phyloP scores from a whole-genome alignment of 1,140 invertebrate species.

The Listronotus bonariensis region DNA sequence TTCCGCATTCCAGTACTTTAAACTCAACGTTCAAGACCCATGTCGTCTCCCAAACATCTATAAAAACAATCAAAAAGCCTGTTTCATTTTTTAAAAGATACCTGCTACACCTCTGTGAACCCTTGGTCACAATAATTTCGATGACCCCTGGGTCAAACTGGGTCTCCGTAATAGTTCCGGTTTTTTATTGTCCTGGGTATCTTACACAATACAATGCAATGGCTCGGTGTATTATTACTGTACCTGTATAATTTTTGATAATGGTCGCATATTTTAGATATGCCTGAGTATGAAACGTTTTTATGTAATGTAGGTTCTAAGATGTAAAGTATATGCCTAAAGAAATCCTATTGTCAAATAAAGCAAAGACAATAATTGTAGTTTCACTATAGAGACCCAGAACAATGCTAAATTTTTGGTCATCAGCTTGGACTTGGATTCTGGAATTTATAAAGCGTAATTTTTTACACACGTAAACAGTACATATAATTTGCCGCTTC shows the following conservation, averaged over 20 bases:
- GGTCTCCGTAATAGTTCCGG: slow-evolving; percentile 44
- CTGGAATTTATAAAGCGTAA: no score
- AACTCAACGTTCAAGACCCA: no score
- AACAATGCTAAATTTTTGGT: no score
- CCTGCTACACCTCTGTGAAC: slow-evolving; percentile 35
- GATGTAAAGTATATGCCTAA: no score
- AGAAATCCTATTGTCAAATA: no score
- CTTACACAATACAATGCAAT: slow-evolving; percentile 26
- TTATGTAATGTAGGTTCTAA: neutral
- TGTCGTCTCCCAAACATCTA: no score
- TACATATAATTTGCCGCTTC: no score
- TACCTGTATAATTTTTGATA: slow-evolving; percentile 13
- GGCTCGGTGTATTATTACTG: slow-evolving; percentile 17
- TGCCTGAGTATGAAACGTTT: neutral
- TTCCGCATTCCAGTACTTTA: no score
- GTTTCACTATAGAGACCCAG: no score
- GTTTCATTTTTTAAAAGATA: slow-evolving; percentile 14
- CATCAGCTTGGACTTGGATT: no score
- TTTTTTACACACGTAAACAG: no score
- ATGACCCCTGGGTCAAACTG: slow-evolving; percentile 38
- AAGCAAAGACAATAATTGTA: no score
- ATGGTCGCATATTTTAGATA: neutral
- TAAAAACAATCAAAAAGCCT: slow-evolving; percentile 1
- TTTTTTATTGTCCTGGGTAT: slow-evolving; percentile 31
- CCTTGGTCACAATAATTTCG: slow-evolving; percentile 15